Conservation (phyloP, 2,113 vertebrate genomes). For the Myrmecophaga tridactyla region DNA sequence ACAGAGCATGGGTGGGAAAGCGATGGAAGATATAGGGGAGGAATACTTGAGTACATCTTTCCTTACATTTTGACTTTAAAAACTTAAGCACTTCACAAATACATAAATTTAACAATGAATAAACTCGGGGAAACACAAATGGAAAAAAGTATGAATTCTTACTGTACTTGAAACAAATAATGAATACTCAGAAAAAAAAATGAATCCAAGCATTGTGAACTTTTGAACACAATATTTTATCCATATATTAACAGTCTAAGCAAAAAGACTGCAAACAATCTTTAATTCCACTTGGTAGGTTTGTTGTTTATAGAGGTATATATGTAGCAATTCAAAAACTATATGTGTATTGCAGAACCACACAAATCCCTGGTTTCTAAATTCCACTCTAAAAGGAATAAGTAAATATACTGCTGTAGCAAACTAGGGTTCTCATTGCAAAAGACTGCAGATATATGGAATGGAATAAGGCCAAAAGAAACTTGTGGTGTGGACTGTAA, state of each 20-base stretch:
- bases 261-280: constrained; percentile 31
- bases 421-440: not conserved
- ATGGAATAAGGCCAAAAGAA: constrained; percentile 18
- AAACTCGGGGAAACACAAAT: not conserved
- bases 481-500: not conserved
- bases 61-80: constrained; percentile 3
- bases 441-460: not conserved
- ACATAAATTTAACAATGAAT: constrained; percentile 33
- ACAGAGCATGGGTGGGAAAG: not conserved
- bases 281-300: not conserved
- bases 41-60: not conserved
- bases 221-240: not conserved
- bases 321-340: not conserved
- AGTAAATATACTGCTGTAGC: not conserved
- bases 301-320: not conserved
- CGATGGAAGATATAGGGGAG: not conserved
- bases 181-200: not conserved
- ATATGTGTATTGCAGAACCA: not conserved
- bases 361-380: too few species aligned
- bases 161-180: not conserved
- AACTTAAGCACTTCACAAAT: not conserved
- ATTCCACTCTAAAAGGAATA: too few species aligned
- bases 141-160: not conserved
- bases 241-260: not conserved
- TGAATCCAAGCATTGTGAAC: not conserved